Evolutionary conservation across 1,140 invertebrate genomes (phyloP), one percentile per base, ranked within the genome.

Genomic region (Musca vetustissima): DNA sequence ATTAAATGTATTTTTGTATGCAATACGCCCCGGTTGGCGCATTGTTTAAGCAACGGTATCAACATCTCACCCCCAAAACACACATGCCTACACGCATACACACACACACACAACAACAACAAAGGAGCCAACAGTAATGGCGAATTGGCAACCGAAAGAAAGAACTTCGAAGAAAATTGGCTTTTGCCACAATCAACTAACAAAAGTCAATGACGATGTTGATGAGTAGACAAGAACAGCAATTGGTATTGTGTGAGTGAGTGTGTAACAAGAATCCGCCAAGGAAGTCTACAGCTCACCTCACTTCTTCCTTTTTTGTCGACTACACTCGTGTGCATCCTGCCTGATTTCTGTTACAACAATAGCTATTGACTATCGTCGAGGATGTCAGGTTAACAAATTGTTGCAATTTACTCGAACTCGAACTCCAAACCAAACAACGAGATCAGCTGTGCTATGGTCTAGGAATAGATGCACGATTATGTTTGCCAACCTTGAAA

Each of bases 321-420:
- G 28, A 4, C 28, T 28, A 28, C 32, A 9, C 28, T 61, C 19
- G 43, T 43, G 7, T 19, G 21, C 49, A 52, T 52, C 21, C 21
- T 52, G 49, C 2, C 4, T 52, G 17, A 8, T 52, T 52, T 19
- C 24, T n/a, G 25, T 19, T 19, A 19, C 28, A 19, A 61, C 57
- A 19, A 61, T 15, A 19, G 57, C 43, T 32, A 25, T n/a, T 28
- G 17, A 43, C 22, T 61, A 19, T 32, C 47, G 67, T 32, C 47
- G 28, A 59, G 49, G 50, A 69, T 69, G 67, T 69, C 67, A 69
- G 67, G 57, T 69, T 69, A 64, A 69, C 67, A 69, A 69, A 69
- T 69, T 64, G 59, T 43, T 43, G 59, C 67, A 69, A 69, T 69
- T 69, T 69, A 68, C 7, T 59, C 24, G 59, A 68, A 28, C 8